Evolutionary conservation across 2,797 vertebrate genomes (phyloP).

Genomic region (Triplophysa bombifrons): DNA sequence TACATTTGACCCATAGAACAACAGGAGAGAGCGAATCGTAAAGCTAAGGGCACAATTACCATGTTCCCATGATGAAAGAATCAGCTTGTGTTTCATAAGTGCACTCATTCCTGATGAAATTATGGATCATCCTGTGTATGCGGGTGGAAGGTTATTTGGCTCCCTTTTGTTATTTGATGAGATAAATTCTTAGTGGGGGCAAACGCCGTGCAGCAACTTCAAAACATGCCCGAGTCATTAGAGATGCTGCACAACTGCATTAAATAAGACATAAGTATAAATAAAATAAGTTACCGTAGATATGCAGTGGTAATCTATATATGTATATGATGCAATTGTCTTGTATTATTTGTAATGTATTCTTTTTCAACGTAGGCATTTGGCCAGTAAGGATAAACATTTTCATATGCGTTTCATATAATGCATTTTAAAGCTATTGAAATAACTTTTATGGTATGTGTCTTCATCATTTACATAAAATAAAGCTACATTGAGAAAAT

Average conservation of each 20-base stretch:
- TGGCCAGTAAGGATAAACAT: neutral
- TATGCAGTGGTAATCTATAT: no score
- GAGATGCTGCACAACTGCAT: neutral
- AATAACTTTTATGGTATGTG: neutral
- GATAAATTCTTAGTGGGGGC: conserved; percentile 13
- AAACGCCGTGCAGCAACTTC: conserved; percentile 30
- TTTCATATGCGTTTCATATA: neutral
- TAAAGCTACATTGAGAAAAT: neutral
- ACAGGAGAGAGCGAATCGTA: conserved; percentile 44
- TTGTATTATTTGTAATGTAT: no score
- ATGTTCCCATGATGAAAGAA: conserved; percentile 65
- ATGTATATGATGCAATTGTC: no score
- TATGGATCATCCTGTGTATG: conserved; percentile 44
- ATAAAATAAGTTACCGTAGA: neutral
- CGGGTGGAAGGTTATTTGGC: conserved; percentile 46
- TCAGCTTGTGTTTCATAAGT: conserved; percentile 65
- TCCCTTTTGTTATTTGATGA: conserved; percentile 39
- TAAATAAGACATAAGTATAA: neutral
- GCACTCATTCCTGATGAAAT: conserved; percentile 54
- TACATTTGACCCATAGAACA: conserved; percentile 61
- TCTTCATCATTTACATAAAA: neutral
- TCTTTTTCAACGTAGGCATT: neutral
- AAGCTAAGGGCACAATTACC: conserved; percentile 54
- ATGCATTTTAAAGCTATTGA: neutral
- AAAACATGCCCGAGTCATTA: conserved; percentile 17